Percentiles rank a stretch among this genome's conserved stretches.
Conservation (phyloP, 2,797 vertebrate species). For the Galagoides demidoff region DNA sequence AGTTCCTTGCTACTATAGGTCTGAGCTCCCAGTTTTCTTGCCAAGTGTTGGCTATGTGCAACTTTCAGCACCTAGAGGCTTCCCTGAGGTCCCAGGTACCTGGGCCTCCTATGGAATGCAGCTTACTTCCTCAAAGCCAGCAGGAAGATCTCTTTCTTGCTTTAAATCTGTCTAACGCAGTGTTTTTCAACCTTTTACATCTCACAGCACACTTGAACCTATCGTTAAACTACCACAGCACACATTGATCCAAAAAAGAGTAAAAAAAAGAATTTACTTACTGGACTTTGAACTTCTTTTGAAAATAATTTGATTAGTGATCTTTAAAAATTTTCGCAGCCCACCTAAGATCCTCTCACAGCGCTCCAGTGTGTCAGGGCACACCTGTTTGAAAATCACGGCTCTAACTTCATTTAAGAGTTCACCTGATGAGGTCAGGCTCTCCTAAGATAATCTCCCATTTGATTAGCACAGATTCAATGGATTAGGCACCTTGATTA, state of each 20-base stretch:
- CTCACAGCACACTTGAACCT: too few species aligned
- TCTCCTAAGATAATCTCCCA: neutral
- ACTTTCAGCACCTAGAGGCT: neutral
- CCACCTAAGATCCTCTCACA: too few species aligned
- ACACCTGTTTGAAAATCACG: too few species aligned
- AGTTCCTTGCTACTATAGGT: neutral
- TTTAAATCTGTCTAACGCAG: neutral
- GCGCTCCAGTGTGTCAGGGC: too few species aligned
- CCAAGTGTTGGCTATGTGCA: neutral
- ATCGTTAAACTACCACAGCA: too few species aligned
- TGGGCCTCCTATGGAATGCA: neutral
- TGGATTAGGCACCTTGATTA: neutral
- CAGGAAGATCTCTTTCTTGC: neutral
- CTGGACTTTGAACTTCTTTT: too few species aligned
- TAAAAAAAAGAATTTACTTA: too few species aligned
- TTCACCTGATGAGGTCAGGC: neutral
- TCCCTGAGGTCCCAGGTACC: neutral
- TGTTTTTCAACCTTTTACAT: too few species aligned
- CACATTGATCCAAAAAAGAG: too few species aligned
- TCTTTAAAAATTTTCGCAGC: too few species aligned
- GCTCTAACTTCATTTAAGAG: neutral
- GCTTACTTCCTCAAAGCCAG: neutral
- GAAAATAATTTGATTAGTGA: too few species aligned
- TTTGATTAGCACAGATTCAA: constrained; percentile 3
- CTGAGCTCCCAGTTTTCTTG: neutral